A percentile compares a stretch with the other conserved stretches of the same genome.
phyloP scores from a whole-genome alignment of 2,888 invertebrate genomes.

The Apodemia hepburni region DNA sequence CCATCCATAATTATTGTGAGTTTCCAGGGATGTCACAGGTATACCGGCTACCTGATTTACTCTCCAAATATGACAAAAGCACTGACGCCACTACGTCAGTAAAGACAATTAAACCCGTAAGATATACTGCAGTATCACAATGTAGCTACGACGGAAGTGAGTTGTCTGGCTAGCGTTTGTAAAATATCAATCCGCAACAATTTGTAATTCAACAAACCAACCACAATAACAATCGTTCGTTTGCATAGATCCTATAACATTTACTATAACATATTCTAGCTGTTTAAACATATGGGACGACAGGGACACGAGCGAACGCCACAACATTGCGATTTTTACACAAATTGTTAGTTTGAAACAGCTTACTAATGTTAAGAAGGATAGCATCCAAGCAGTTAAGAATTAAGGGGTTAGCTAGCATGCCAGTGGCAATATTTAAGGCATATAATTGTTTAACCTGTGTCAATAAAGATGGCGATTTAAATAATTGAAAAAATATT shows the following conservation, averaged over 20 bases:
- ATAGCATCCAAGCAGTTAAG: constrained; percentile 8
- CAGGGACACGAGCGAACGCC: constrained; percentile 72
- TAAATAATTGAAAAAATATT: too few species aligned
- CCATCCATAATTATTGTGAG: too few species aligned
- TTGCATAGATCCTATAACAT: not conserved
- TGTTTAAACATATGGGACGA: constrained; percentile 27
- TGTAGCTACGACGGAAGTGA: too few species aligned
- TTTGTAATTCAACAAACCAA: not conserved
- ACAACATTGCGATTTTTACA: constrained; percentile 59
- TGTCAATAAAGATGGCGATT: not conserved
- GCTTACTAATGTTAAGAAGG: constrained; percentile 16
- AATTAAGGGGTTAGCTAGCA: constrained; percentile 23
- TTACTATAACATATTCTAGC: not conserved
- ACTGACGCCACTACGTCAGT: too few species aligned
- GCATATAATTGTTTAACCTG: not conserved
- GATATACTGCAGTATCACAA: too few species aligned
- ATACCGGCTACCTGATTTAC: too few species aligned
- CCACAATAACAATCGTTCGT: not conserved
- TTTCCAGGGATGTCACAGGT: too few species aligned
- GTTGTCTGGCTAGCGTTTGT: not conserved
- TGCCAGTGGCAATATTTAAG: constrained; percentile 18
- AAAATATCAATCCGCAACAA: not conserved
- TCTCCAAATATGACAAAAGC: too few species aligned
- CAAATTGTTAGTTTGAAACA: constrained; percentile 27
- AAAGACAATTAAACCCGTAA: too few species aligned